Evolutionary conservation across 2,888 invertebrate genomes (phyloP).

Genomic region (Drosophila koepferae): DNA sequence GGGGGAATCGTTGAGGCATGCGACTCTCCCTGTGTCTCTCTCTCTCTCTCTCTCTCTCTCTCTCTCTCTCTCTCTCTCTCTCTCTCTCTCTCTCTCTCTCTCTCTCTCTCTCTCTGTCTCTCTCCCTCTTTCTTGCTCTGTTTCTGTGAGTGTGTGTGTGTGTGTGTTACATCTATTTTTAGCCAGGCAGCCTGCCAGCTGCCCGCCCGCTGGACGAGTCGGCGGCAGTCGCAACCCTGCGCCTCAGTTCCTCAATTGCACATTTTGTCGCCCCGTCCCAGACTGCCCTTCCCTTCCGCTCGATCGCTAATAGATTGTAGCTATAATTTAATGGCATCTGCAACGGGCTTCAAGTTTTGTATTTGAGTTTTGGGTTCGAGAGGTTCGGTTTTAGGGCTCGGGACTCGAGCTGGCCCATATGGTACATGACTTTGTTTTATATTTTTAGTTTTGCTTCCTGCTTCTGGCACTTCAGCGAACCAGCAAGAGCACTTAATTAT

Average conservation of each 20-base stretch:
- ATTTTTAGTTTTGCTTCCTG: constrained; percentile 80
- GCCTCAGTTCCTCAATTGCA: constrained; percentile 7
- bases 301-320: constrained; percentile 76
- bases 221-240: constrained; percentile 19
- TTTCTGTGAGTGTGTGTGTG: not conserved
- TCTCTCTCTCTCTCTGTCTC: not conserved
- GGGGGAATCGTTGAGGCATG: constrained; percentile 13
- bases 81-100: not conserved
- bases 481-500: not conserved
- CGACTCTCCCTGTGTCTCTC: not conserved
- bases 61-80: not conserved
- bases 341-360: constrained; percentile 30
- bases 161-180: constrained; percentile 33
- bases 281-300: not conserved
- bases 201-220: constrained; percentile 39
- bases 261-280: not conserved
- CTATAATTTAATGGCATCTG: constrained; percentile 73
- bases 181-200: constrained; percentile 26
- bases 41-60: not conserved
- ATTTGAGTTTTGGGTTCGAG: constrained; percentile 5
- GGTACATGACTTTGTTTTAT: constrained; percentile 71
- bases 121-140: not conserved
- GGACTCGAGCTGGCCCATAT: constrained; percentile 54
- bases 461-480: constrained; percentile 63
- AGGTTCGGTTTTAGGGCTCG: constrained; percentile 3